These are phyloP conservation scores for Hydrophis major DNA, from an alignment of 2,797 vertebrate species.

Conservation along the genomic window DNA sequence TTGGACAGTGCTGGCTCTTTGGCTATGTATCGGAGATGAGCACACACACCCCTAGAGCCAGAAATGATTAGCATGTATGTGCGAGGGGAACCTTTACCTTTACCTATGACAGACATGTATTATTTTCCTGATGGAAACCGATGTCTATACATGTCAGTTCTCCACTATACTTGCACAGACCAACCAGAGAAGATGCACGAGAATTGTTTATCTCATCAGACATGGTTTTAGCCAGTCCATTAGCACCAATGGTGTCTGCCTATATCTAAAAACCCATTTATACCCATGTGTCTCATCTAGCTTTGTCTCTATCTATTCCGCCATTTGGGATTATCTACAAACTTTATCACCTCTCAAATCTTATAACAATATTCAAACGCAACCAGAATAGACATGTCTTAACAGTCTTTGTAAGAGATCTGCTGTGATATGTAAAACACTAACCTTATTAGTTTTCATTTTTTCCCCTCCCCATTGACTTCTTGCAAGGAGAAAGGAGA, in stretches of 20 bases:
- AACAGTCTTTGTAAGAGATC: background rate
- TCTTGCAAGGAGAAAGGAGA: background rate
- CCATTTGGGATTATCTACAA: background rate
- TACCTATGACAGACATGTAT: background rate
- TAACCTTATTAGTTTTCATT: background rate
- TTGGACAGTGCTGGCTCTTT: too few species aligned
- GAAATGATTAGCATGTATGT: too few species aligned
- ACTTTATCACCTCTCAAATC: background rate
- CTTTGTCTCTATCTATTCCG: background rate
- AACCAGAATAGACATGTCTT: background rate
- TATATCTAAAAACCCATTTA: conserved; percentile 1
- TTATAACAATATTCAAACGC: background rate
- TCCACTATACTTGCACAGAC: background rate
- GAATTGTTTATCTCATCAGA: background rate
- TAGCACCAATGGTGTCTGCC: background rate
- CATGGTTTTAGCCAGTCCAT: background rate
- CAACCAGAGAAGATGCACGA: background rate
- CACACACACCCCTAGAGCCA: too few species aligned
- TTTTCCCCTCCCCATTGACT: background rate
- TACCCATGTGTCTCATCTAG: background rate
- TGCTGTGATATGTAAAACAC: background rate
- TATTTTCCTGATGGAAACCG: background rate
- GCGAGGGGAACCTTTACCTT: too few species aligned
- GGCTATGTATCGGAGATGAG: too few species aligned
- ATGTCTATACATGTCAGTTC: background rate